Evolutionary conservation across 2,888 invertebrate species (phyloP).

Genomic region (Stegophylla sp.): DNA sequence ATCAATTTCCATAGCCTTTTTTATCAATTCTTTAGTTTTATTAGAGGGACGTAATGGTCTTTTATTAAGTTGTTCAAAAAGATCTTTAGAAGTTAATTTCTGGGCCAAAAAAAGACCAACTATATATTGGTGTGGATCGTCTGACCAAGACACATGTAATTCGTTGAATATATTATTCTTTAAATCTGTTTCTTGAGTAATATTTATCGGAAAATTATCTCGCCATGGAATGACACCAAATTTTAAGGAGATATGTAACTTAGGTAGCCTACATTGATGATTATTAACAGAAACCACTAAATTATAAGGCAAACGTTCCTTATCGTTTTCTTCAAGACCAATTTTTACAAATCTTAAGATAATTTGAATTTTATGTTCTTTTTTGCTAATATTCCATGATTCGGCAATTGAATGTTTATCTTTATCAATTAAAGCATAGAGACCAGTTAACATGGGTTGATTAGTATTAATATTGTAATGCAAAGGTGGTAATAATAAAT

Average conservation of each 20-base stretch:
- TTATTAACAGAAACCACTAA: slow-evolving; percentile 42
- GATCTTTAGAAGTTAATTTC: slow-evolving; percentile 31
- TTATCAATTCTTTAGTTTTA: slow-evolving; percentile 44
- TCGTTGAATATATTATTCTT: slow-evolving; percentile 29
- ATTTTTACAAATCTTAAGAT: slow-evolving; percentile 42
- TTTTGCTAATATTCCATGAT: slow-evolving; percentile 37
- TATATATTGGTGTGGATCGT: slow-evolving; percentile 31
- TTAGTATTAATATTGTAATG: slow-evolving; percentile 2
- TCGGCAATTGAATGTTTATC: slow-evolving; percentile 39
- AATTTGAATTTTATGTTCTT: slow-evolving; percentile 53
- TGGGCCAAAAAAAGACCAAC: slow-evolving; percentile 47
- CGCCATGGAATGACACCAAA: slow-evolving; percentile 43
- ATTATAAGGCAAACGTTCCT: slow-evolving; percentile 41
- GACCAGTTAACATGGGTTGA: slow-evolving; percentile 17
- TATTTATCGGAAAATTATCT: slow-evolving; percentile 47
- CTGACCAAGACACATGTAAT: slow-evolving; percentile 40
- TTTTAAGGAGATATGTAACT: slow-evolving; percentile 40
- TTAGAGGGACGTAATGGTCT: slow-evolving; percentile 11
- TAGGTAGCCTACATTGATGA: slow-evolving; percentile 34
- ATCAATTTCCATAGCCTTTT: slow-evolving; percentile 76
- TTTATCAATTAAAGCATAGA: slow-evolving; percentile 26
- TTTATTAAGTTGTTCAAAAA: slow-evolving; percentile 37
- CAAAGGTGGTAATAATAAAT: slow-evolving; percentile 30
- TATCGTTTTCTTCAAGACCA: slow-evolving; percentile 23
- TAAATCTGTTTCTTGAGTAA: slow-evolving; percentile 47